A percentile compares a stretch with the other conserved stretches of the same genome.
Conservation (phyloP, 2,113 vertebrate genomes). For the Arenaria interpres region DNA sequence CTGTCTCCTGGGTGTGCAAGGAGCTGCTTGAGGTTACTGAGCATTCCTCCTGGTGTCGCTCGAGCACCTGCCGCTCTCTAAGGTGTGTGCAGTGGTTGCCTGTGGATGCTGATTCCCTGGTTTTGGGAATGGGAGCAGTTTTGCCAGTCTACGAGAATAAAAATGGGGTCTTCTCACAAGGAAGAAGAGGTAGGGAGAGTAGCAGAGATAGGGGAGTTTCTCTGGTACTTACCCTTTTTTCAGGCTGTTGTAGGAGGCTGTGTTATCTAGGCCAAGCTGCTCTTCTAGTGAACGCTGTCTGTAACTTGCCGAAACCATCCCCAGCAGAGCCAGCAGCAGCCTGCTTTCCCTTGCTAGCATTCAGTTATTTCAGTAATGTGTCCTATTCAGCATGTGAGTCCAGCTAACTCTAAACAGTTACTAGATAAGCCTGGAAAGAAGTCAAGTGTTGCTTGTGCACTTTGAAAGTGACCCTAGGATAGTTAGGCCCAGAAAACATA, state of each 20-base stretch:
- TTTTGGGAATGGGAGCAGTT: not conserved
- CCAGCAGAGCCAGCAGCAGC: not conserved
- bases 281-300: not conserved
- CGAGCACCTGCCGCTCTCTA: not conserved
- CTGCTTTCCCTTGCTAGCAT: not conserved
- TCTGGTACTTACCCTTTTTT: not conserved
- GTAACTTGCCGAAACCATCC: not conserved
- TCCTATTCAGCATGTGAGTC: not conserved
- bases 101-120: not conserved
- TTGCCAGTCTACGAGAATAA: not conserved
- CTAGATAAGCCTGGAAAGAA: not conserved
- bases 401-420: not conserved
- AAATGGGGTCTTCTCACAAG: not conserved
- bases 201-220: not conserved
- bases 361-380: not conserved
- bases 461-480: not conserved
- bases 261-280: not conserved
- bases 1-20: accelerated
- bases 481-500: not conserved
- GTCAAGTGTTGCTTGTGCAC: not conserved
- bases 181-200: not conserved
- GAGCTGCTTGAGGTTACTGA: not conserved
- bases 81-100: not conserved
- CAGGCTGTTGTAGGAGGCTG: not conserved
- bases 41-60: accelerated